These are phyloP conservation scores for Xiphophorus hellerii DNA, from an alignment of 2,113 vertebrate species.

Conservation along the genomic window DNA sequence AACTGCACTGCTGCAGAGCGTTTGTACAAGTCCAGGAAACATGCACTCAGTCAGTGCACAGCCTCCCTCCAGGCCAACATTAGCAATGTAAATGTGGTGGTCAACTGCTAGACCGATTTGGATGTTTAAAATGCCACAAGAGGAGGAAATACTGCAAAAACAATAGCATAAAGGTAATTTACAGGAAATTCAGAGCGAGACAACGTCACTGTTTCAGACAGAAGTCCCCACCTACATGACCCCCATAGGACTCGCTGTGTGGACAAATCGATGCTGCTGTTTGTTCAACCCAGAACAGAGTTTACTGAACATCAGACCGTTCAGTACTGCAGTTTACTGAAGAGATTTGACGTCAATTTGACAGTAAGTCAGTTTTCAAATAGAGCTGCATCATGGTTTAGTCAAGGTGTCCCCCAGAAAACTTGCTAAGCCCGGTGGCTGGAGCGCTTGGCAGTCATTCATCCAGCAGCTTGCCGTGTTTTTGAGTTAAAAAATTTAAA, in stretches of 20 bases:
- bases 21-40: conserved; percentile 2
- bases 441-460: no score
- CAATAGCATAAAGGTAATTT: conserved; percentile 6
- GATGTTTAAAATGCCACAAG: not conserved
- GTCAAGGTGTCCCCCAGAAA: no score
- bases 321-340: conserved; percentile 41
- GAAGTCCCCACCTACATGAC: not conserved
- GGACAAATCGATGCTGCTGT: conserved; percentile 49
- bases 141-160: not conserved
- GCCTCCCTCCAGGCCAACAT: conserved; percentile 41
- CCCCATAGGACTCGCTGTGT: not conserved
- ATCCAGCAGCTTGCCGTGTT: no score
- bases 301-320: conserved; percentile 40
- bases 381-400: not conserved
- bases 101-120: not conserved
- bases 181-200: conserved; percentile 28
- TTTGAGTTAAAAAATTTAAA: no score
- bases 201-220: conserved; percentile 4
- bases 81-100: conserved; percentile 52
- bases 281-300: conserved; percentile 39
- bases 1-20: not conserved
- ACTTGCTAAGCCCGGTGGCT: no score
- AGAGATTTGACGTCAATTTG: conserved; percentile 26
- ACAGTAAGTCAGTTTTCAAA: not conserved
- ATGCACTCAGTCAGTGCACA: conserved; percentile 14